Percentiles rank a stretch among this genome's conserved stretches.
Conservation (phyloP, 2,113 vertebrate genomes). For the Halcyon malimbica region DNA sequence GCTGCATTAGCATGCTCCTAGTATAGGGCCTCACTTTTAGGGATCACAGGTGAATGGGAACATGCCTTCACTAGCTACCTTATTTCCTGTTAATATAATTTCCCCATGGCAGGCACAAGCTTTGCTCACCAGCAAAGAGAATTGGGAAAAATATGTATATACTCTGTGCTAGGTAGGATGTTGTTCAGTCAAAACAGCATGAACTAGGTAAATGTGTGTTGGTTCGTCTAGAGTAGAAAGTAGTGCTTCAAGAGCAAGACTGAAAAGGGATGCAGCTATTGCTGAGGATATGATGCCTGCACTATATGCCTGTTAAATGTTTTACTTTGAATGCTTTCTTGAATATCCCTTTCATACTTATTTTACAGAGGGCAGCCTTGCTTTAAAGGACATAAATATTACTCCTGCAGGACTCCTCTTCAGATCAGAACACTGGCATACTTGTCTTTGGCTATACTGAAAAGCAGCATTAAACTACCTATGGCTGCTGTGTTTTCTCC, state of each 20-base stretch:
- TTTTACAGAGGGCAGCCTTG: neutral
- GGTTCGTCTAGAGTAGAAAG: too few species aligned
- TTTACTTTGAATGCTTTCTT: neutral
- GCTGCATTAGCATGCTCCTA: rapidly evolving
- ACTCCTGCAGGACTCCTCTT: neutral
- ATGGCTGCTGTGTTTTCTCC: neutral
- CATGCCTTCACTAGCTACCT: neutral
- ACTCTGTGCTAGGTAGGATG: neutral
- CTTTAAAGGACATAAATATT: neutral
- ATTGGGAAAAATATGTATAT: neutral
- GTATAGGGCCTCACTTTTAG: neutral
- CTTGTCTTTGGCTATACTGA: neutral
- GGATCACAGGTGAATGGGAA: neutral
- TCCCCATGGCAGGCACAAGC: neutral
- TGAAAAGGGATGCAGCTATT: neutral
- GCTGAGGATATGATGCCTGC: neutral
- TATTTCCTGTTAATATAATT: neutral
- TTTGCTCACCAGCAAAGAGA: neutral
- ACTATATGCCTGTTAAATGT: neutral
- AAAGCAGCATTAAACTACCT: neutral
- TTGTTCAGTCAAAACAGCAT: neutral
- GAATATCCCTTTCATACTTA: neutral
- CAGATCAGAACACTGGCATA: neutral
- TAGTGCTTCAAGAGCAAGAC: neutral
- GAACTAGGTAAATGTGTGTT: neutral